Evolutionary conservation across 2,888 invertebrate species (phyloP).

Genomic region (Hetaerina titia): DNA sequence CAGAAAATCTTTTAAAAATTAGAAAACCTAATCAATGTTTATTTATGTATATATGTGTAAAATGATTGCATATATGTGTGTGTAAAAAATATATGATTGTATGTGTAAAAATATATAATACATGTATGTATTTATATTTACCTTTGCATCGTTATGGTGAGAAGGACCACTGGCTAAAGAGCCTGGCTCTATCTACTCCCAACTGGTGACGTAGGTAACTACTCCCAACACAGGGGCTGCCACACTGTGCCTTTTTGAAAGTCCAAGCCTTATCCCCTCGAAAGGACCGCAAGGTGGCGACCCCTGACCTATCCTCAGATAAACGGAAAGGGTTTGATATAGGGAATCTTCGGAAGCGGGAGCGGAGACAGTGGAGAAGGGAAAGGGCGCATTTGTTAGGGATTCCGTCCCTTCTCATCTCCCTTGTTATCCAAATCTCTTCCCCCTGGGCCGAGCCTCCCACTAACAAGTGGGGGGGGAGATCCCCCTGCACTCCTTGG

Average conservation of each 20-base stretch:
- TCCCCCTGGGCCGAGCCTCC: background rate
- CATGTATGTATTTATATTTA: too few species aligned
- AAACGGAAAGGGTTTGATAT: background rate
- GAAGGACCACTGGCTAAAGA: background rate
- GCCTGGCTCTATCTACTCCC: background rate
- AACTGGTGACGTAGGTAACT: background rate
- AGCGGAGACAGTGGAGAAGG: background rate
- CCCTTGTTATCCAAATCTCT: background rate
- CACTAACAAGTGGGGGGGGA: background rate
- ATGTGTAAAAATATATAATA: too few species aligned
- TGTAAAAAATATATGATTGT: too few species aligned
- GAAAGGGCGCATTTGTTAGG: background rate
- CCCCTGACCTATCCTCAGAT: constrained; percentile 16
- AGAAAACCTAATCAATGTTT: too few species aligned
- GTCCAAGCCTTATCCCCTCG: background rate
- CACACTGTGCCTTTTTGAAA: background rate
- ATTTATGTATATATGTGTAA: too few species aligned
- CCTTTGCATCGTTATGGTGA: too few species aligned
- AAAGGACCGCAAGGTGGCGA: background rate
- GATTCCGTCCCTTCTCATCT: background rate
- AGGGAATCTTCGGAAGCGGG: background rate
- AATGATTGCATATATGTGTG: too few species aligned
- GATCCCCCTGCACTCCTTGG: background rate
- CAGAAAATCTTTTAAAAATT: too few species aligned
- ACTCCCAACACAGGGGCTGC: background rate